Conservation (phyloP, 1,140 invertebrate genomes). For the Meloidogyne exigua region DNA sequence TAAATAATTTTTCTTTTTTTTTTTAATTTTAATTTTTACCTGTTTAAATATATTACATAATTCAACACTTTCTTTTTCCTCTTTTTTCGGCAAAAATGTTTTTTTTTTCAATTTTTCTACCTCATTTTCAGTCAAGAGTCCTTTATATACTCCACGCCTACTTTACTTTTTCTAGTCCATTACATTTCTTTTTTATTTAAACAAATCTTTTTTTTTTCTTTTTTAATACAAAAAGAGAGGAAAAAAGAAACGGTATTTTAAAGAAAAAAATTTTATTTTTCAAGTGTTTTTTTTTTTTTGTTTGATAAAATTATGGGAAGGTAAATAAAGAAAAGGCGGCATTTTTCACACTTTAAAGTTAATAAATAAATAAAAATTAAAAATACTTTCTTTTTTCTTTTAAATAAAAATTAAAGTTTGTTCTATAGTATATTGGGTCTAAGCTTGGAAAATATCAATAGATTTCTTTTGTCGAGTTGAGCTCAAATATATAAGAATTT, state of each 20-base stretch:
- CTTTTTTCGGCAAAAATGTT: background rate
- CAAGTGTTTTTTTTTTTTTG: background rate
- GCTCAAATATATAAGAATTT: no score
- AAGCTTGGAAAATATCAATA: no score
- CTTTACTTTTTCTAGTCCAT: background rate
- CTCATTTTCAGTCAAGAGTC: background rate
- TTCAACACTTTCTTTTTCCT: background rate
- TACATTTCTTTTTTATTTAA: background rate
- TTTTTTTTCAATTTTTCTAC: no score
- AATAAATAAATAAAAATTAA: background rate
- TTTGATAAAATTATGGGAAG: background rate
- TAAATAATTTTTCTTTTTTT: no score
- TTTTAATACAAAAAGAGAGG: no score
- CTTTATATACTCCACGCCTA: background rate
- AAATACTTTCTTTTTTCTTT: no score
- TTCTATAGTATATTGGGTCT: no score
- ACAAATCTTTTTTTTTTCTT: no score
- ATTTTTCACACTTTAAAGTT: constrained; percentile 2
- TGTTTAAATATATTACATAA: no score
- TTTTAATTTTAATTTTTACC: no score
- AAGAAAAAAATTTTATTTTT: background rate
- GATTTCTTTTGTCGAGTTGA: no score
- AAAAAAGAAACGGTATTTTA: background rate
- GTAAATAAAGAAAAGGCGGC: background rate
- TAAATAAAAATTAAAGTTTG: no score